These are phyloP conservation scores for Cheumatopsyche charites DNA, from an alignment of 1,140 invertebrate genomes.

Conservation along the genomic window DNA sequence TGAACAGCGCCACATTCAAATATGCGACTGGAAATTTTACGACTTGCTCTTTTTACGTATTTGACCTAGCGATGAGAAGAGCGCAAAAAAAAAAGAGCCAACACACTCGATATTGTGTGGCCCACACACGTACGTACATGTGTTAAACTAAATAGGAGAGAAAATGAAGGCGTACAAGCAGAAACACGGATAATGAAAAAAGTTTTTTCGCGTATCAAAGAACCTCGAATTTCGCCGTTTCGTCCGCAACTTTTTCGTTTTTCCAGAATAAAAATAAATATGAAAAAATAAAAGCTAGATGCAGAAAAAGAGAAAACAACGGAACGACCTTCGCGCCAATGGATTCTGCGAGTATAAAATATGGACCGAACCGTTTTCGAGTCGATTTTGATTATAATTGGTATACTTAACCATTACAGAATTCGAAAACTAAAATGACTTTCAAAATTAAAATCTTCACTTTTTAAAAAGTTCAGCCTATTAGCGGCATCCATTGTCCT, in stretches of 20 bases:
- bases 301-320: neutral
- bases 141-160: slow-evolving; percentile 16
- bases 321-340: slow-evolving; percentile 2
- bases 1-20: too few species aligned
- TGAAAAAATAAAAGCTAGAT: neutral
- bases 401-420: too few species aligned
- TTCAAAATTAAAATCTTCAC: too few species aligned
- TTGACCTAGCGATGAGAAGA: too few species aligned
- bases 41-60: too few species aligned
- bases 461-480: too few species aligned
- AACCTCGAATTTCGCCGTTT: slow-evolving; percentile 15
- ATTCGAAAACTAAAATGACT: too few species aligned
- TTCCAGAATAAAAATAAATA: neutral
- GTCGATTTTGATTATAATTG: too few species aligned
- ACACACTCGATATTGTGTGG: too few species aligned
- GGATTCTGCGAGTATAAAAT: slow-evolving; percentile 7
- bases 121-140: neutral
- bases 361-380: slow-evolving; percentile 4
- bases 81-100: too few species aligned
- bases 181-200: slow-evolving; percentile 35
- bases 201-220: slow-evolving; percentile 32
- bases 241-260: slow-evolving; percentile 9
- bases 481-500: too few species aligned
- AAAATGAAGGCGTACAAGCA: slow-evolving; percentile 25
- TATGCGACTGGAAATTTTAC: too few species aligned